Evolutionary conservation across 2,797 vertebrate genomes (phyloP).

Genomic region (Eospalax fontanierii): DNA sequence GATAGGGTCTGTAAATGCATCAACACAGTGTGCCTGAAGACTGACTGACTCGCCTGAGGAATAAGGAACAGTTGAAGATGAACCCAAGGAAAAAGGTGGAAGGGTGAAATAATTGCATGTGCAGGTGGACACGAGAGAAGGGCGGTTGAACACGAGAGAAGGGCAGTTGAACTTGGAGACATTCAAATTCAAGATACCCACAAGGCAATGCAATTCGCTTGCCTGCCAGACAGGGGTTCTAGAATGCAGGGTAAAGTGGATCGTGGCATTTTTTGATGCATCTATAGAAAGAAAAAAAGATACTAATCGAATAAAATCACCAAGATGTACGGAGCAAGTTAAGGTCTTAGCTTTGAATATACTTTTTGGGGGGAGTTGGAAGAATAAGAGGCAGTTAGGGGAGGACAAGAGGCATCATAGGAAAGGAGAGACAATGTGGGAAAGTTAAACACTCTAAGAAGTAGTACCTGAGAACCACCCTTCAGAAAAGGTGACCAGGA

Average conservation of each 20-base stretch:
- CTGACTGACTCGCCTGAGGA: not conserved
- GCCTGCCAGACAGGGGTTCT: not conserved
- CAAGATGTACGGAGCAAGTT: not conserved
- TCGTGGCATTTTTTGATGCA: not conserved
- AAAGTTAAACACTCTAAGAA: not conserved
- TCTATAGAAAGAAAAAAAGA: not conserved
- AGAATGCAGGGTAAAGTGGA: not conserved
- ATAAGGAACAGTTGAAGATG: not conserved
- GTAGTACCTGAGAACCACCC: not conserved
- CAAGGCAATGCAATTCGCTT: not conserved
- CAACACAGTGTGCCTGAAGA: not conserved
- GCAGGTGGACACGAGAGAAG: not conserved
- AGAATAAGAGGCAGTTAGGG: not conserved
- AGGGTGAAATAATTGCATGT: not conserved
- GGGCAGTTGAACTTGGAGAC: not conserved
- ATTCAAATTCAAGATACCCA: not conserved
- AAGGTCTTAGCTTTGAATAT: not conserved
- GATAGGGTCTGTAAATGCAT: not conserved
- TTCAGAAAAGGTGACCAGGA: not conserved
- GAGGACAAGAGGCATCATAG: not conserved
- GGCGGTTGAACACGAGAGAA: not conserved
- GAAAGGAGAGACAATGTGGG: not conserved
- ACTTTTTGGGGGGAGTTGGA: not conserved
- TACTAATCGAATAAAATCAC: not conserved
- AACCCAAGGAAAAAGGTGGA: not conserved